Conservation (phyloP, 2,113 vertebrate species). For the Sialia sialis region DNA sequence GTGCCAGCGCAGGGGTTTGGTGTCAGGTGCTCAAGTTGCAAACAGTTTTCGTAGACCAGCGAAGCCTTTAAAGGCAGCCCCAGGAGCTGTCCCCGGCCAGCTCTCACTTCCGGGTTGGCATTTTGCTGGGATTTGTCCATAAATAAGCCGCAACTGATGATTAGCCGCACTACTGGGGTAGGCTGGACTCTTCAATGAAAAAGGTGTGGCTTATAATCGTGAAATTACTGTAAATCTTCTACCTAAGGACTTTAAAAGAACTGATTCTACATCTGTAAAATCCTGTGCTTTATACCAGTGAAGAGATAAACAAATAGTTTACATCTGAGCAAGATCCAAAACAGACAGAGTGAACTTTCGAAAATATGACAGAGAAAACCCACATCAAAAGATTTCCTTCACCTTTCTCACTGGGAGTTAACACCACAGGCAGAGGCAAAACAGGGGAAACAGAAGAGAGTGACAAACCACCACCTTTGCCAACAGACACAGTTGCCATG, state of each 20-base stretch:
- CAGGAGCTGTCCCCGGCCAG: no score
- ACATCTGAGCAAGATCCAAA: not conserved
- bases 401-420: not conserved
- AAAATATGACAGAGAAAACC: not conserved
- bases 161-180: no score
- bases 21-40: no score
- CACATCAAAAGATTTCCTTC: not conserved
- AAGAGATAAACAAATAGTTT: constrained; percentile 19
- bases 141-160: no score
- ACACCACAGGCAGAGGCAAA: not conserved
- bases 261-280: not conserved
- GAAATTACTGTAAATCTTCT: no score
- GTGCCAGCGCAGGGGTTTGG: no score
- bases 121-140: no score
- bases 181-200: no score
- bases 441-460: not conserved
- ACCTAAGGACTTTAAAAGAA: constrained; percentile 4
- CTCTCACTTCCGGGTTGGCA: no score
- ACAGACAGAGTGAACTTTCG: not conserved
- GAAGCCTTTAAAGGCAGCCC: no score
- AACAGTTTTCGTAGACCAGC: no score
- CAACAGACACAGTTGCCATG: not conserved
- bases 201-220: no score
- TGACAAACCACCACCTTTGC: not conserved
- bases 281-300: not conserved